A percentile compares a stretch with the other conserved stretches of the same genome.
phyloP scores from a whole-genome alignment of 2,113 vertebrate genomes.

The Coturnix japonica region DNA sequence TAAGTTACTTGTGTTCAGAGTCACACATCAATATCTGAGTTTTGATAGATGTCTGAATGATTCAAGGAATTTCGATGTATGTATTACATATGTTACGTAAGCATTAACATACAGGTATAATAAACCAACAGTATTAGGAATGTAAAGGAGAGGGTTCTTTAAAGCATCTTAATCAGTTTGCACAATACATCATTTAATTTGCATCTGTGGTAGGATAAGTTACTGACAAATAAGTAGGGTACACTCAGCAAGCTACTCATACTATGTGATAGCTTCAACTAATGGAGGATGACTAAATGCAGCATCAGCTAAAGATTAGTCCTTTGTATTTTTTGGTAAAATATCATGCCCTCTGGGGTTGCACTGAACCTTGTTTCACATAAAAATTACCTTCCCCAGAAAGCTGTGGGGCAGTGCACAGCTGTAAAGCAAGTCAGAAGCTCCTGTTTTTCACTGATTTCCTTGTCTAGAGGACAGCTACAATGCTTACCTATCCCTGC shows the following conservation, averaged over 20 bases:
- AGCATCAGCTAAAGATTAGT: neutral
- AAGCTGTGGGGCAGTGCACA: neutral
- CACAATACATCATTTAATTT: neutral
- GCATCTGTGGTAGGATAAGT: neutral
- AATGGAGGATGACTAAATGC: neutral
- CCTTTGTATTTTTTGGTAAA: neutral
- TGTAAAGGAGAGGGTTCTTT: neutral
- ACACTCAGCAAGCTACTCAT: neutral
- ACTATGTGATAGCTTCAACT: neutral
- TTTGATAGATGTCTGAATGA: neutral
- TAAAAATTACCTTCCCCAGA: neutral
- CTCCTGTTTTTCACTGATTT: neutral
- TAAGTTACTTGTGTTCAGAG: neutral
- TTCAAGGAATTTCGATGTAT: neutral
- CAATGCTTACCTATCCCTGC: neutral
- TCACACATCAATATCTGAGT: neutral
- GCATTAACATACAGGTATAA: no score
- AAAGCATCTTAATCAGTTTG: neutral
- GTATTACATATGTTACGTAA: no score
- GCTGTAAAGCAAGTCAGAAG: neutral
- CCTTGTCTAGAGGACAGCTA: neutral
- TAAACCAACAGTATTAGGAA: neutral
- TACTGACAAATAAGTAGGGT: neutral
- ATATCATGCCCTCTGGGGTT: neutral
- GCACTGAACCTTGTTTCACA: neutral